Base-by-base conservation (phyloP, 2,113 vertebrate species). In the Ammodramus savannarum region DNA sequence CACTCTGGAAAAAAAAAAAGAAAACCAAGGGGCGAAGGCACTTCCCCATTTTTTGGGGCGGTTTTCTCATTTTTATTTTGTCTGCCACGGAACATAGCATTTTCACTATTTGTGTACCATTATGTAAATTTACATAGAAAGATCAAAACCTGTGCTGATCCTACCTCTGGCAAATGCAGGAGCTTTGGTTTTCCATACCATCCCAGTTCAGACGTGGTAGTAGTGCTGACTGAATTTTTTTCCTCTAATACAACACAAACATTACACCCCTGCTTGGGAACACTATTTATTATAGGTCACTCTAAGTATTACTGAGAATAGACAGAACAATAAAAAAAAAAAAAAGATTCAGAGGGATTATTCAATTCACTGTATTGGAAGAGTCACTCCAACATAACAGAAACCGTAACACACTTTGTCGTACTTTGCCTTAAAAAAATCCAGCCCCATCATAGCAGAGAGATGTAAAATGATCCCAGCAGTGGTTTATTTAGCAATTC, bases 11-110 rank as follows among this genome's bases (percentile, higher is more conserved):
- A 57, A 39, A 31, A n/a, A 48, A 48, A 58, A 32, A 38, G 10
- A 20, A 29, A 54, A 49, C 10, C 7, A 49, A 44, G 5, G 1
- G 0, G 2, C 0, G 0, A 52, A 21, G 25, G 17, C 17, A 76
- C 31, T 89, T 79, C 52, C 41, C 13, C 7, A 23, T 74, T 66
- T 82, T 82, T 58, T 10, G 16, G 32, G n/a, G 20, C 5, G 49
- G 49, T 73, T 89, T 41, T 72, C 16, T 22, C 16, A 62, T 71
- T 72, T 63, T 9, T 16, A 22, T 54, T 78, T 77, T 58, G 51
- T 52, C 39, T 85, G 69, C 19, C 48, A 74, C 0, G 0, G 58
- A 93, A 57, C 7, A 59, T 1, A 57, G 16, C 9, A 43, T 81
- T 92, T 85, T 59, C 54, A 76, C 16, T 32, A 66, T 48, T 36